phyloP scores from a whole-genome alignment of 2,797 vertebrate species.

The Balearica regulorum region DNA sequence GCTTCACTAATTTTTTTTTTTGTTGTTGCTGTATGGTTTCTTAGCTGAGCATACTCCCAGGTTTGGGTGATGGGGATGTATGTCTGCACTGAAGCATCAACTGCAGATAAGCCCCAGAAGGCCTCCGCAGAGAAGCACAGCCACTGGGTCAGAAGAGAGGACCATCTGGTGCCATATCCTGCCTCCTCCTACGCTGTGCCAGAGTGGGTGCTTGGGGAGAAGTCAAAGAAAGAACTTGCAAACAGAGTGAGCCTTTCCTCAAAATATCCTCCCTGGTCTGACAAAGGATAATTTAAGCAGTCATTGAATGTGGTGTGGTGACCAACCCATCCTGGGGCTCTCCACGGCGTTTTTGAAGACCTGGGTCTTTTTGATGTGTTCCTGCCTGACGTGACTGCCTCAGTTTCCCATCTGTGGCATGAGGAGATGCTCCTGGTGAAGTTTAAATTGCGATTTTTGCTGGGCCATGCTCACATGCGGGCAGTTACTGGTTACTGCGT shows the following conservation, averaged over 20 bases:
- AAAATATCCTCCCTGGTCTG: not conserved
- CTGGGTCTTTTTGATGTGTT: not conserved
- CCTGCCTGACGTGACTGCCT: not conserved
- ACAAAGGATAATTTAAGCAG: not conserved
- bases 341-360: not conserved
- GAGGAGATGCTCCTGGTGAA: not conserved
- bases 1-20: not conserved
- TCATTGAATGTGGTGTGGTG: not conserved
- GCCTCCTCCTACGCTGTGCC: not conserved
- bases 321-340: not conserved
- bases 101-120: not conserved
- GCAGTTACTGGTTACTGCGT: not conserved
- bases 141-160: not conserved
- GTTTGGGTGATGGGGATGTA: not conserved
- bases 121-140: not conserved
- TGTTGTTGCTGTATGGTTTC: not conserved
- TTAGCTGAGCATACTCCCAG: not conserved
- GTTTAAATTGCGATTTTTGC: not conserved
- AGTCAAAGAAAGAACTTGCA: not conserved
- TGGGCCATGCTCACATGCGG: rapidly evolving
- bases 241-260: not conserved
- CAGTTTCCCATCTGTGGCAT: not conserved
- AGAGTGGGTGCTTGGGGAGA: not conserved
- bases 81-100: not conserved
- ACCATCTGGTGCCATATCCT: slow-evolving; percentile 14